These are phyloP conservation scores for Sarcophaga peregrina DNA, from an alignment of 1,140 invertebrate genomes.

Conservation along the genomic window DNA sequence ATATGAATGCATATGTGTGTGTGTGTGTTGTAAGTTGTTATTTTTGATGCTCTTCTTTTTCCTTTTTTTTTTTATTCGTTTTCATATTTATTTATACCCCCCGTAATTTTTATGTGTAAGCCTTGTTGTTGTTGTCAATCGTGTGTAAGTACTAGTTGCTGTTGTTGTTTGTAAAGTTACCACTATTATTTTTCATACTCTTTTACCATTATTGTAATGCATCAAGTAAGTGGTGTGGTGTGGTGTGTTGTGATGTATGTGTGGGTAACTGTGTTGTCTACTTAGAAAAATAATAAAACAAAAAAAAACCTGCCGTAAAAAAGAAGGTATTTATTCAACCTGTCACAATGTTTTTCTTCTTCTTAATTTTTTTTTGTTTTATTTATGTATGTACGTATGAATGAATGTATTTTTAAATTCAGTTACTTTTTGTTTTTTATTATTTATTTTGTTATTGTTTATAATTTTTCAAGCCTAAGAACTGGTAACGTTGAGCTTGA, in stretches of 20 bases:
- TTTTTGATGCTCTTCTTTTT: neutral
- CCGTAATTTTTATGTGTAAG: too few species aligned
- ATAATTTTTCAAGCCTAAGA: conserved; percentile 39
- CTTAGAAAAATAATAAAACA: neutral
- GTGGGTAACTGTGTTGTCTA: neutral
- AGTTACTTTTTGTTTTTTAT: conserved; percentile 26
- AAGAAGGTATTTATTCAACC: conserved; percentile 38
- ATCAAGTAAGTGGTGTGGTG: too few species aligned
- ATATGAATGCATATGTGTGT: neutral
- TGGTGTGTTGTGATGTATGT: too few species aligned
- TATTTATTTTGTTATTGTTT: neutral
- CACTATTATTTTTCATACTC: neutral
- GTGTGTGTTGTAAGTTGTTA: too few species aligned
- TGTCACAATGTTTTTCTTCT: conserved; percentile 40
- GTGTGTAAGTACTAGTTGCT: neutral
- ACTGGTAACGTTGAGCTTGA: conserved; percentile 59
- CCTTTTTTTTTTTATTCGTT: neutral
- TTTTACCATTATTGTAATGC: neutral
- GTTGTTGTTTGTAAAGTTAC: neutral
- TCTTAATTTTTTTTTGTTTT: conserved; percentile 14
- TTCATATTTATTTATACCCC: too few species aligned
- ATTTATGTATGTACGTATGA: neutral
- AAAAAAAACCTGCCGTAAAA: neutral
- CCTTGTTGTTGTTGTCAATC: too few species aligned
- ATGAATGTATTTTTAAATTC: neutral